phyloP scores from a whole-genome alignment of 2,888 invertebrate genomes.

The Athalia cordata region DNA sequence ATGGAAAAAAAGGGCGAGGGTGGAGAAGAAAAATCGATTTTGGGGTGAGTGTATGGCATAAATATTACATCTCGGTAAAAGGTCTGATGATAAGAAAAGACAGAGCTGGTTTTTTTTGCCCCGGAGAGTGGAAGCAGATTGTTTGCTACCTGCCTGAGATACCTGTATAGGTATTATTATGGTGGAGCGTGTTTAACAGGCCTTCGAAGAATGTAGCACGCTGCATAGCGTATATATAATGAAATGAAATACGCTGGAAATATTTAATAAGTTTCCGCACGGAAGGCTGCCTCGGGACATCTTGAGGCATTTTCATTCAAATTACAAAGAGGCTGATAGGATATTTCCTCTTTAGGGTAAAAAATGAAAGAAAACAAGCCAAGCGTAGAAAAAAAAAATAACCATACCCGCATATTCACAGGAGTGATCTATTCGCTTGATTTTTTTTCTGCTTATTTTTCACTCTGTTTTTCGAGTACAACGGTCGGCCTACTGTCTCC shows the following conservation, averaged over 20 bases:
- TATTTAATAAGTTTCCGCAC: slow-evolving; percentile 69
- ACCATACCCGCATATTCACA: not conserved
- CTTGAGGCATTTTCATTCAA: slow-evolving; percentile 34
- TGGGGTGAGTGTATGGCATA: slow-evolving; percentile 15
- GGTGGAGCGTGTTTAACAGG: slow-evolving; percentile 57
- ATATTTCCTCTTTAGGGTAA: slow-evolving; percentile 18
- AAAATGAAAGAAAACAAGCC: not conserved
- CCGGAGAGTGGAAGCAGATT: not conserved
- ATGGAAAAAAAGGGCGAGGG: not conserved
- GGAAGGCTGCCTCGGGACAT: slow-evolving; percentile 24
- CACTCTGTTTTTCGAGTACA: not conserved
- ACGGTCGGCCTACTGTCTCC: slow-evolving; percentile 2
- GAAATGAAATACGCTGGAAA: slow-evolving; percentile 68
- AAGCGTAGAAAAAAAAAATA: not conserved
- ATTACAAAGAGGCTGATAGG: slow-evolving; percentile 43
- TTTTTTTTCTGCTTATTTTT: not conserved
- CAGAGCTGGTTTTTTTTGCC: slow-evolving; percentile 10
- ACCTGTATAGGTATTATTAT: slow-evolving; percentile 30
- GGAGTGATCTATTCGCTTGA: too few relatives aligned
- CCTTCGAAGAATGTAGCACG: slow-evolving; percentile 59
- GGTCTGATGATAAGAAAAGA: slow-evolving; percentile 40
- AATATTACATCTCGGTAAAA: slow-evolving; percentile 41
- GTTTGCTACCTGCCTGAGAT: slow-evolving; percentile 28
- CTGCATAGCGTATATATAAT: slow-evolving; percentile 56
- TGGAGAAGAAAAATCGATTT: slow-evolving; percentile 30